Conservation (phyloP, 2,797 vertebrate species). For the Anolis apletophallus region DNA sequence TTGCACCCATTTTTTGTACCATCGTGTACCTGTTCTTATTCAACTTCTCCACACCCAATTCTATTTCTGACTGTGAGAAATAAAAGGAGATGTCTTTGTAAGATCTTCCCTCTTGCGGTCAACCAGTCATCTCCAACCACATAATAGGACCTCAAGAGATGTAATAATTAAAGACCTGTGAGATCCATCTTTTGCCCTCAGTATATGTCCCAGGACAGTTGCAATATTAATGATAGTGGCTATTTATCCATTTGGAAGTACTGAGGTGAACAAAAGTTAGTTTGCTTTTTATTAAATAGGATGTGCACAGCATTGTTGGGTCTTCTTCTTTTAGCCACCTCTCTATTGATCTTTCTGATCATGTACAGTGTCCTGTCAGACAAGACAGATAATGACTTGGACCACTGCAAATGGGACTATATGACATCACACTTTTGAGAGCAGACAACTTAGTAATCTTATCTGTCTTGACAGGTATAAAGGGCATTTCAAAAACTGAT, state of each 20-base stretch:
- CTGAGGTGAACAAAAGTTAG: neutral
- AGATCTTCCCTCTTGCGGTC: neutral
- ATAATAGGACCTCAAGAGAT: neutral
- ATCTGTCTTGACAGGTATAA: slow-evolving; percentile 75
- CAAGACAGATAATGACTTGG: slow-evolving; percentile 74
- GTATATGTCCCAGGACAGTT: neutral
- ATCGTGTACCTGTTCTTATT: too few species aligned
- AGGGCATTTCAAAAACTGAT: slow-evolving; percentile 75
- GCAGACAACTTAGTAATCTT: slow-evolving; percentile 72
- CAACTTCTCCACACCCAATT: too few species aligned
- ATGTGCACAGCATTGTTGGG: neutral
- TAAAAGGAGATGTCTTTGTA: neutral
- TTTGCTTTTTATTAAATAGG: neutral
- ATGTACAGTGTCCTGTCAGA: slow-evolving; percentile 62
- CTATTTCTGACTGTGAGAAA: too few species aligned
- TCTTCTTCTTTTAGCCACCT: slow-evolving; percentile 20
- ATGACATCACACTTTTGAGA: slow-evolving; percentile 75
- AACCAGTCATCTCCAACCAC: neutral
- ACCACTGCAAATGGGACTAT: slow-evolving; percentile 68
- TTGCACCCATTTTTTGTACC: too few species aligned
- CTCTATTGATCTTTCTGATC: slow-evolving; percentile 67
- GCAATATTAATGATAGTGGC: neutral
- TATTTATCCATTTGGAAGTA: neutral
- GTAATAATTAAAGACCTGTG: neutral
- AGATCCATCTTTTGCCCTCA: neutral